phyloP scores from a whole-genome alignment of 2,888 invertebrate species.

The Caenorhabditis uteleia region DNA sequence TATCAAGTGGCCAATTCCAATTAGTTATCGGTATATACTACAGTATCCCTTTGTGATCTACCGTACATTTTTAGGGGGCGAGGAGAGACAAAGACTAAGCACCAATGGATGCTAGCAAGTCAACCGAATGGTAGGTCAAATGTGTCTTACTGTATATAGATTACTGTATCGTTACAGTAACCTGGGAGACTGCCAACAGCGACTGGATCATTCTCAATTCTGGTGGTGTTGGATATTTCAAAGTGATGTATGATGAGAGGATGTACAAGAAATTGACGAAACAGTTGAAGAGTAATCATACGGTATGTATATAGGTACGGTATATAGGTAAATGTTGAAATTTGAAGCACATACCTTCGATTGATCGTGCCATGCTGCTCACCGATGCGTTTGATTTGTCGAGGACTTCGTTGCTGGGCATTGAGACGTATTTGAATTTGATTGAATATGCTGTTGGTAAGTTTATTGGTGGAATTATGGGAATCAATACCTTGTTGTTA shows the following conservation, averaged over 20 bases:
- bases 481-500: no score
- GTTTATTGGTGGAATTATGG: constrained; percentile 4
- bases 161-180: constrained; percentile 12
- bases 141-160: no score
- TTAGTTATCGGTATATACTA: constrained; percentile 35
- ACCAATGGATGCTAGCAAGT: constrained; percentile 45
- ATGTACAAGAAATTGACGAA: constrained; percentile 43
- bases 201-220: constrained; percentile 58
- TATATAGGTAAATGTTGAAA: background rate
- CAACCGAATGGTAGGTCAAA: constrained; percentile 23
- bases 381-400: constrained; percentile 59
- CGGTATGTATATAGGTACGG: constrained; percentile 6
- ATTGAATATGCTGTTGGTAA: constrained; percentile 53
- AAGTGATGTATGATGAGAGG: constrained; percentile 49
- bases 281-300: constrained; percentile 48
- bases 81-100: background rate
- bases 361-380: constrained; percentile 56
- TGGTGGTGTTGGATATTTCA: constrained; percentile 57
- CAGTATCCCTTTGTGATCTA: constrained; percentile 1
- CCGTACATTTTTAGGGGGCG: constrained; percentile 1
- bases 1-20: constrained; percentile 56
- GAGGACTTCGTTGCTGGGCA: constrained; percentile 45
- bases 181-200: constrained; percentile 10
- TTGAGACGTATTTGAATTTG: constrained; percentile 52
- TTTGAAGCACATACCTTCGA: constrained; percentile 41